These are phyloP conservation scores for Spisula subtruncata DNA, from an alignment of 2,888 invertebrate genomes.

Conservation along the genomic window DNA sequence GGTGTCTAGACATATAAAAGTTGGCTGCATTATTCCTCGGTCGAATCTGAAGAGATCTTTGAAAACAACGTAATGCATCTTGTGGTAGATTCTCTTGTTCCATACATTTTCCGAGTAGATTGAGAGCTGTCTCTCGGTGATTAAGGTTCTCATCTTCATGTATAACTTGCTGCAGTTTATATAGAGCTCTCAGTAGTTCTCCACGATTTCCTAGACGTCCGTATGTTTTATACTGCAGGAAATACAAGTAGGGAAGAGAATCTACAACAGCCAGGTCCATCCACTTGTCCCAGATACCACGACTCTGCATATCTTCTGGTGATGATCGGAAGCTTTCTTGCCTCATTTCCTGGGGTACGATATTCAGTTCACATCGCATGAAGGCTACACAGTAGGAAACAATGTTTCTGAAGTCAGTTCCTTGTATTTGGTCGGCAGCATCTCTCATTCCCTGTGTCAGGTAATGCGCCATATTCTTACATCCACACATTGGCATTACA, in stretches of 20 bases:
- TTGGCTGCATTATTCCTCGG: conserved; percentile 42
- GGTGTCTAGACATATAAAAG: not conserved
- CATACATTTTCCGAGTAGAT: conserved; percentile 29
- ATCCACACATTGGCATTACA: not conserved
- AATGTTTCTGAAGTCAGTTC: not conserved
- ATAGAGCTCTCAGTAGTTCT: not conserved
- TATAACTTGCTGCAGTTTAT: not conserved
- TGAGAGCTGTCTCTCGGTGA: conserved; percentile 30
- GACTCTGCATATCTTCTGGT: not conserved
- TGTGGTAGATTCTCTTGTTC: conserved; percentile 26
- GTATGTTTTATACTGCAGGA: conserved; percentile 20
- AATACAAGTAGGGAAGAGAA: conserved; percentile 33
- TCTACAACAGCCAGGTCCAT: not conserved
- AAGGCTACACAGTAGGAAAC: not conserved
- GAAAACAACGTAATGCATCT: conserved; percentile 26
- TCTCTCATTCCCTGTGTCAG: not conserved
- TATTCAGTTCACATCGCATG: not conserved
- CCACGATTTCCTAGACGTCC: not conserved
- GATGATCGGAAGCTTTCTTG: not conserved
- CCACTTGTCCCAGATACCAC: not conserved
- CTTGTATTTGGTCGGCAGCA: not conserved
- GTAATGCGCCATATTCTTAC: not conserved
- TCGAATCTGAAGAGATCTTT: conserved; percentile 20
- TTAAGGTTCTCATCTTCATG: not conserved
- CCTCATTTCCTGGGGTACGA: conserved; percentile 6